Evolutionary conservation across 2,113 vertebrate species (phyloP).

Genomic region (Odobenus rosmarus): DNA sequence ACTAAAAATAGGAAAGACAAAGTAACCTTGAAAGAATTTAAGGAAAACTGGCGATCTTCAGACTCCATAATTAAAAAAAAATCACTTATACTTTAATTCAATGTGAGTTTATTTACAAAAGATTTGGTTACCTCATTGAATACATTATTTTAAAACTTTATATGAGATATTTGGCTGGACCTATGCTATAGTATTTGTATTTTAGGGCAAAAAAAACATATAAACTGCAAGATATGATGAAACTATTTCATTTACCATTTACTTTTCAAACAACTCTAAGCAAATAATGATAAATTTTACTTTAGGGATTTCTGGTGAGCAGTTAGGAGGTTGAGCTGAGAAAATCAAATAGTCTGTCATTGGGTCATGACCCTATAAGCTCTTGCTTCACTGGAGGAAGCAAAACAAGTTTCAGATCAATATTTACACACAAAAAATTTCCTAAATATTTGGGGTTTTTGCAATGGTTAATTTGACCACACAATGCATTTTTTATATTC

Average conservation of each 20-base stretch:
- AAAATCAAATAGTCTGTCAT: neutral
- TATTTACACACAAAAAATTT: conserved; percentile 58
- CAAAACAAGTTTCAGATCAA: conserved; percentile 65
- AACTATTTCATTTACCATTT: conserved; percentile 49
- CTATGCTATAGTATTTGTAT: neutral
- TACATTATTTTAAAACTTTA: conserved; percentile 10
- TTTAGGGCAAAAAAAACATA: neutral
- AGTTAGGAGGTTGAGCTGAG: neutral
- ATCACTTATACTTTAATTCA: neutral
- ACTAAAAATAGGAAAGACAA: conserved; percentile 42
- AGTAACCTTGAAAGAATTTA: conserved; percentile 51
- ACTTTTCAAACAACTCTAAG: conserved; percentile 49
- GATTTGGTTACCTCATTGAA: neutral
- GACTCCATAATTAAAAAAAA: neutral
- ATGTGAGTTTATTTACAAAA: conserved; percentile 24
- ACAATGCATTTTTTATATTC: conserved; percentile 56
- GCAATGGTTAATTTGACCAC: conserved; percentile 50
- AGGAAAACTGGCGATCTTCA: conserved; percentile 1
- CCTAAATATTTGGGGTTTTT: conserved; percentile 61
- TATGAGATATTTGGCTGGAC: neutral
- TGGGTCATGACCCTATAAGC: conserved; percentile 13
- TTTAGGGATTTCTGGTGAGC: conserved; percentile 38
- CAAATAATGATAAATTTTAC: conserved; percentile 29
- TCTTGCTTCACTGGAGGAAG: conserved; percentile 53
- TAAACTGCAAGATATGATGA: neutral